Evolutionary conservation across 2,797 vertebrate genomes (phyloP).

Genomic region (Anisognathus igniventris): DNA sequence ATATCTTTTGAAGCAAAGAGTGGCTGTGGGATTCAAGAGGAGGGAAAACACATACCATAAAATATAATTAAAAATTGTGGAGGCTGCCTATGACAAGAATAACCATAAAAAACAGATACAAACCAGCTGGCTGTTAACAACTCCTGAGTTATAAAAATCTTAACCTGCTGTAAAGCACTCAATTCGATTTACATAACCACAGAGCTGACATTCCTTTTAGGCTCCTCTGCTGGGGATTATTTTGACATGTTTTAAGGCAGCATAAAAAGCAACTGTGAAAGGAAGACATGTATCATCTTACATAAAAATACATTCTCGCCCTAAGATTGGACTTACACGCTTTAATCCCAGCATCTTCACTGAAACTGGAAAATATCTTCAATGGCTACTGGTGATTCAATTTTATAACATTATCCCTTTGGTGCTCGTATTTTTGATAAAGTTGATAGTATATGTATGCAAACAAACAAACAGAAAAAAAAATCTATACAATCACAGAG

Average conservation of each 20-base stretch:
- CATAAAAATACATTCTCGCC: slow-evolving; percentile 74
- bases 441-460: neutral
- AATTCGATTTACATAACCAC: slow-evolving; percentile 85
- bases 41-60: slow-evolving; percentile 83
- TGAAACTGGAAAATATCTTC: slow-evolving; percentile 62
- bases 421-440: slow-evolving; percentile 62
- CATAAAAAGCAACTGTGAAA: slow-evolving; percentile 80
- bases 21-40: slow-evolving; percentile 77
- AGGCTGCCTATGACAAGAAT: slow-evolving; percentile 85
- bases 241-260: slow-evolving; percentile 83
- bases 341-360: slow-evolving; percentile 69
- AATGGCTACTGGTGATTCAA: slow-evolving; percentile 55
- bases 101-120: slow-evolving; percentile 86
- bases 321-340: slow-evolving; percentile 66
- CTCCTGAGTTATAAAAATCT: slow-evolving; percentile 87
- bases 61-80: slow-evolving; percentile 87
- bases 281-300: slow-evolving; percentile 78
- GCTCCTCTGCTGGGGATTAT: slow-evolving; percentile 78
- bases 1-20: slow-evolving; percentile 75
- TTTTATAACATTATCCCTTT: slow-evolving; percentile 63
- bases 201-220: slow-evolving; percentile 80
- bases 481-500: slow-evolving; percentile 33
- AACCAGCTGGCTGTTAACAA: slow-evolving; percentile 87
- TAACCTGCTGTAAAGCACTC: slow-evolving; percentile 85
- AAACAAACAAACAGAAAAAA: slow-evolving; percentile 10